phyloP scores from a whole-genome alignment of 2,113 vertebrate species.

The Campylorhamphus procurvoides region DNA sequence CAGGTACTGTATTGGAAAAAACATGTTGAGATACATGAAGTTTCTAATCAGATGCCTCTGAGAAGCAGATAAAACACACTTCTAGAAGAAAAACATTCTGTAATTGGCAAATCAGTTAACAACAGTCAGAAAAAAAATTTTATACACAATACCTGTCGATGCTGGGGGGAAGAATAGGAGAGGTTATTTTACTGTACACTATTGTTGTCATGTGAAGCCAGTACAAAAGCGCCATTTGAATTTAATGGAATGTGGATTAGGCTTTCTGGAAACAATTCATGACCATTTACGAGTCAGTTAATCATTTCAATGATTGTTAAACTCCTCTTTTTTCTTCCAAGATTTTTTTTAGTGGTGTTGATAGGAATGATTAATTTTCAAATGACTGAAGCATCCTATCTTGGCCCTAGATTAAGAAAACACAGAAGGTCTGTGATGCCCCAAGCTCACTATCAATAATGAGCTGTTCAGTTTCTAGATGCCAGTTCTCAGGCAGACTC shows the following conservation, averaged over 20 bases:
- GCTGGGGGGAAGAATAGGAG: neutral
- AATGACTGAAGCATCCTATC: neutral
- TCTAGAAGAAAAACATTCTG: neutral
- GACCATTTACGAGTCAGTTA: neutral
- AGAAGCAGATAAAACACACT: neutral
- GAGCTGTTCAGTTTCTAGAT: neutral
- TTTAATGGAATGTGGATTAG: neutral
- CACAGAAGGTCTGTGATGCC: neutral
- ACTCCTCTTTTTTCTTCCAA: neutral
- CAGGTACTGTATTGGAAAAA: neutral
- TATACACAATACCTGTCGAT: neutral
- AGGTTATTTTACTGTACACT: neutral
- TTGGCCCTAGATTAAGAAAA: neutral
- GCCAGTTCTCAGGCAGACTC: neutral
- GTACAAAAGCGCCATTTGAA: neutral
- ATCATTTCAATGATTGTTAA: neutral
- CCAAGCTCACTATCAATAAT: neutral
- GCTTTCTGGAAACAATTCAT: neutral
- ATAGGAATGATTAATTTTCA: neutral
- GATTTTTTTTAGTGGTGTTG: neutral
- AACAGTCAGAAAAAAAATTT: neutral
- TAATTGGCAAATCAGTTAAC: neutral
- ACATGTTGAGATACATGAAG: neutral
- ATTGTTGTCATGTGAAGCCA: neutral
- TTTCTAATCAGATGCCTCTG: neutral